Evolutionary conservation across 2,797 vertebrate species (phyloP), one percentile per base, ranked within the genome.

Genomic region (Glyptemys insculpta): DNA sequence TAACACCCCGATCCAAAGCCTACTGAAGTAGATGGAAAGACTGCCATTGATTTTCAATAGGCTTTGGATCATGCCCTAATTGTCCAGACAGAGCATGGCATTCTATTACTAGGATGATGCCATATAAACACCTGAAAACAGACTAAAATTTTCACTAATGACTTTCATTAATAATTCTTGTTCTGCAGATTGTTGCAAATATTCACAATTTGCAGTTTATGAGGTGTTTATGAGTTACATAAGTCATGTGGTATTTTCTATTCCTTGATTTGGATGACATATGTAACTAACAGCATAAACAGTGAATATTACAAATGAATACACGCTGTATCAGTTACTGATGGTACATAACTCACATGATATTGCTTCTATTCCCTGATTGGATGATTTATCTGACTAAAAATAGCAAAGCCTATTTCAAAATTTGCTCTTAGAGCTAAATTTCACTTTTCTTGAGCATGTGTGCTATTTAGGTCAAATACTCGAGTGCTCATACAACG

Each of bases 401-500:
- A 81, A 3, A 79, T 37, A 59, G 47, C 89, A 87, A 74, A 25
- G 15, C 0, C 1, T 25, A 21, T 53, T 83, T 52, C 81, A 81
- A 65, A 27, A 3, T 53, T 68, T 23, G 34, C 15, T 72, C 25
- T 0, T n/a, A 76, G 23, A 68, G 78, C 12, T 84, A 95, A 54
- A 19, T 10, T 9, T 1, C 27, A 19, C 3, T 1, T 41, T 83
- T 3, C 16, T 27, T 11, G 16, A 34, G 47, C 16, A 1, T 15
- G 59, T 80, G 59, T 54, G 85, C 27, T 79, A 53, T 62, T 87
- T 12, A 29, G 82, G 78, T 90, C 57, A 93, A 92, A 54, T 79
- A 31, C 5, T 86, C 19, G 2, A 21, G 79, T 3, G 27, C 59
- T 86, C 79, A 29, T 52, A 25, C 41, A 31, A 50, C 89, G 2